These are phyloP conservation scores for Semnopithecus entellus DNA, from an alignment of 2,113 vertebrate genomes.

Conservation along the genomic window DNA sequence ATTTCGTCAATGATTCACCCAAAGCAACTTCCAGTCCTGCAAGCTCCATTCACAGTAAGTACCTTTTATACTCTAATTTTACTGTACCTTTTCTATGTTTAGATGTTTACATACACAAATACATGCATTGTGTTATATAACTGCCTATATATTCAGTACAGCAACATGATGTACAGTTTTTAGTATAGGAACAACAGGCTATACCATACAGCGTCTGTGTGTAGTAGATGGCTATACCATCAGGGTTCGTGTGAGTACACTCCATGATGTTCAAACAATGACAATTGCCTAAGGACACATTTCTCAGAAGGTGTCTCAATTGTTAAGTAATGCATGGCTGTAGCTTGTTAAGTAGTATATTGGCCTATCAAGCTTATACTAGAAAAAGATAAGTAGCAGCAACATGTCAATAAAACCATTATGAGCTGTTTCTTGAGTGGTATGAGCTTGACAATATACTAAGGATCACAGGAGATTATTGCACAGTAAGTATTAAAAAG, in stretches of 20 bases:
- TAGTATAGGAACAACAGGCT: background rate
- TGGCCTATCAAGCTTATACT: background rate
- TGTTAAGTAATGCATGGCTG: background rate
- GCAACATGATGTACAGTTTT: background rate
- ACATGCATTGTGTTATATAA: background rate
- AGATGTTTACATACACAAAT: background rate
- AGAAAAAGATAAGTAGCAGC: background rate
- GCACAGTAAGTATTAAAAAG: background rate
- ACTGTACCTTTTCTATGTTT: background rate
- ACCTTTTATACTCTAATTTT: background rate
- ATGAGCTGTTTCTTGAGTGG: background rate
- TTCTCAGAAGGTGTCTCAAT: background rate
- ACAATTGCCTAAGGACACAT: background rate
- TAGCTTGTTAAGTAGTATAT: constrained; percentile 22
- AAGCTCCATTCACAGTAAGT: background rate
- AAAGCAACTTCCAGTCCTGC: background rate
- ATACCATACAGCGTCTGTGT: background rate
- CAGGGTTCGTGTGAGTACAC: background rate
- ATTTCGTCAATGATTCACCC: background rate
- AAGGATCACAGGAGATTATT: background rate
- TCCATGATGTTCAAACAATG: background rate
- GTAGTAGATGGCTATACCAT: background rate
- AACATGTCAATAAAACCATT: background rate
- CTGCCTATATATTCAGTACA: background rate
- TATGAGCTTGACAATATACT: background rate